Base-by-base conservation (phyloP, 2,113 vertebrate genomes). In the Crotophaga sulcirostris region DNA sequence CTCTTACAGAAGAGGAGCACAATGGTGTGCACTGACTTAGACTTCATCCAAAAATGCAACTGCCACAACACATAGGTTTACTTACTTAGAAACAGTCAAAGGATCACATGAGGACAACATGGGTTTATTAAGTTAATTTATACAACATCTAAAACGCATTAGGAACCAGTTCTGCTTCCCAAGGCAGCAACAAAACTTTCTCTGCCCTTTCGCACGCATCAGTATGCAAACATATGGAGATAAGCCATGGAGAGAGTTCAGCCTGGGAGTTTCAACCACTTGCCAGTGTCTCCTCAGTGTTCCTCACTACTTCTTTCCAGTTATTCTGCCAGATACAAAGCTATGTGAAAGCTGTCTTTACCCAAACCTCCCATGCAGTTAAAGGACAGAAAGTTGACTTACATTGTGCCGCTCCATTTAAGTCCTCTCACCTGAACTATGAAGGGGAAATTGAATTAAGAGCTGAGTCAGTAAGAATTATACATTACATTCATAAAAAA, bases 281-380 rank as follows among this genome's bases (percentile, higher is more conserved):
- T 73, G 70, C 59, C 63, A 59, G 90, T 13, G 18, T 55, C 76
- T 93, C 38, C 47, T 62, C 79, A 72, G 83, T 58, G 23, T 66
- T 95, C 97, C 63, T 79, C 51, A 76, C 58, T 77, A 47, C 45
- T 84, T 76, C 63, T 93, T 96, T 96, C 51, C 60, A 63, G 56
- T 94, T 97, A 84, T 74, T 92, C 73, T 96, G 63, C 93, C 77
- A 77, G 42, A 54, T 33, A 93, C 67, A 79, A 87, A 95, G 69
- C 72, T 87, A 38, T 84, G 89, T 89, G 93, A 93, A 94, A 97
- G 81, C 60, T 80, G 33, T 55, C 38, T 92, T 67, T 68, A 80
- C 66, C 84, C 91, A 97, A 95, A 60, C 91, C 74, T 94, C 44
- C 59, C 72, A 10, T 78, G 64, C 74, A 62, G 44, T 80, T 89